Evolutionary conservation across 2,113 vertebrate species (phyloP).

Genomic region (Morone chrysops): DNA sequence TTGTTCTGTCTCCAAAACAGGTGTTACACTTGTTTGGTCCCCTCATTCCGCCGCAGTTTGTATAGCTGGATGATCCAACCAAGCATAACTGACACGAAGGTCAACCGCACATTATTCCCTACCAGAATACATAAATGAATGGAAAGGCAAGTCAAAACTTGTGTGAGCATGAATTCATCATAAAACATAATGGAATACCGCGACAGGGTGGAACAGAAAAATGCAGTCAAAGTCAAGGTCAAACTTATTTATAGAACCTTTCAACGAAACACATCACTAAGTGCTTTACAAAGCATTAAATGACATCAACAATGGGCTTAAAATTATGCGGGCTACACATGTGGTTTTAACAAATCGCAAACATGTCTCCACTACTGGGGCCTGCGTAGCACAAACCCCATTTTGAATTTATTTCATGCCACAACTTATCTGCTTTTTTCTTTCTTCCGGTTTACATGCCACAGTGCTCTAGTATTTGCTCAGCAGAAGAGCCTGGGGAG

Average conservation of each 20-base stretch:
- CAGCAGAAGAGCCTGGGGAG: constrained; percentile 48
- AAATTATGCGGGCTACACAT: constrained; percentile 8
- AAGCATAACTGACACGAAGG: constrained; percentile 62
- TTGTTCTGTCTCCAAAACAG: constrained; percentile 79
- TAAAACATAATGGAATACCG: constrained; percentile 42
- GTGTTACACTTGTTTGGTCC: constrained; percentile 77
- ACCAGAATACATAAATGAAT: constrained; percentile 56
- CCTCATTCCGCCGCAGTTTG: constrained; percentile 44
- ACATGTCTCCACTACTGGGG: constrained; percentile 1
- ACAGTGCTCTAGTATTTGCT: constrained; percentile 56
- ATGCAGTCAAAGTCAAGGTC: constrained; percentile 55
- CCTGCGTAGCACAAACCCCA: neutral
- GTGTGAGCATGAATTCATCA: constrained; percentile 57
- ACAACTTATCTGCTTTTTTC: constrained; percentile 14
- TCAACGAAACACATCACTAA: constrained; percentile 40
- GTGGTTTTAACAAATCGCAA: constrained; percentile 41
- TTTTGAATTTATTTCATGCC: constrained; percentile 40
- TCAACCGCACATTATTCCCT: constrained; percentile 42
- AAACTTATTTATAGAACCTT: constrained; percentile 55
- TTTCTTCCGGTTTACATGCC: constrained; percentile 40
- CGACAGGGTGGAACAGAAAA: constrained; percentile 33
- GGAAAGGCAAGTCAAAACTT: constrained; percentile 41
- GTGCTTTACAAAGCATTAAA: constrained; percentile 50
- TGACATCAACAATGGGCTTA: constrained; percentile 22
- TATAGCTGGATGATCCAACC: constrained; percentile 59